phyloP scores from a whole-genome alignment of 1,140 invertebrate genomes.

The Euborellia annulipes region DNA sequence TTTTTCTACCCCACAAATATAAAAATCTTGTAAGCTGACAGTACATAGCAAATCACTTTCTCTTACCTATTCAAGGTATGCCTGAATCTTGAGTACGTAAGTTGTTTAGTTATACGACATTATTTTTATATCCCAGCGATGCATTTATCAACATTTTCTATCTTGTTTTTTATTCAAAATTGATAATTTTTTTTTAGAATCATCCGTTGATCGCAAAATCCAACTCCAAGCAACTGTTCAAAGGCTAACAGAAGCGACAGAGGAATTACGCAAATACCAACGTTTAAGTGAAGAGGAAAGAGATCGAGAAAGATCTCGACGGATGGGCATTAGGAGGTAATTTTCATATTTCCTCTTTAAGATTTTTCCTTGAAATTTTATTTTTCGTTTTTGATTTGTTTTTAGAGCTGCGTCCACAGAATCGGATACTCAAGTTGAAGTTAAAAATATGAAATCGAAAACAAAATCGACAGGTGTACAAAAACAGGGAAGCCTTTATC shows the following conservation, averaged over 20 bases:
- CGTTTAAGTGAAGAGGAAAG: conserved; percentile 30
- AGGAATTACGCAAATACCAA: conserved; percentile 33
- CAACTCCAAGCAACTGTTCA: conserved; percentile 25
- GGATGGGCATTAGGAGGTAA: conserved; percentile 15
- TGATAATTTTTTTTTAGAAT: conserved; percentile 13
- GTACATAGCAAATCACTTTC: too few species aligned
- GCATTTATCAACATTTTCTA: too few species aligned
- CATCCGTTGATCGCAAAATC: conserved; percentile 18
- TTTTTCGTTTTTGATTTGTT: conserved; percentile 6
- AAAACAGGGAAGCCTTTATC: conserved; percentile 38
- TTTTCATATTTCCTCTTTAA: conserved; percentile 7
- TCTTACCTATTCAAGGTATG: too few species aligned
- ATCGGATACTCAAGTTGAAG: conserved; percentile 17
- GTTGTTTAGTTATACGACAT: background rate
- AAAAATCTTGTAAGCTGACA: too few species aligned
- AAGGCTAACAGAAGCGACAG: conserved; percentile 32
- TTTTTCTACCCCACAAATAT: too few species aligned
- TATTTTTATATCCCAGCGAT: conserved; percentile 7
- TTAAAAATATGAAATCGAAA: conserved; percentile 4
- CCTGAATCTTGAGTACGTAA: too few species aligned
- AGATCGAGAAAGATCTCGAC: conserved; percentile 28
- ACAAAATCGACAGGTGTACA: conserved; percentile 13
- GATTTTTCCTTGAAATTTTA: background rate
- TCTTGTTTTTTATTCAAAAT: too few species aligned
- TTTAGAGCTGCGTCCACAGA: conserved; percentile 19